Evolutionary conservation across 1,140 invertebrate species (phyloP), one percentile per base, ranked within the genome.

Genomic region (Drosophila mauritiana): DNA sequence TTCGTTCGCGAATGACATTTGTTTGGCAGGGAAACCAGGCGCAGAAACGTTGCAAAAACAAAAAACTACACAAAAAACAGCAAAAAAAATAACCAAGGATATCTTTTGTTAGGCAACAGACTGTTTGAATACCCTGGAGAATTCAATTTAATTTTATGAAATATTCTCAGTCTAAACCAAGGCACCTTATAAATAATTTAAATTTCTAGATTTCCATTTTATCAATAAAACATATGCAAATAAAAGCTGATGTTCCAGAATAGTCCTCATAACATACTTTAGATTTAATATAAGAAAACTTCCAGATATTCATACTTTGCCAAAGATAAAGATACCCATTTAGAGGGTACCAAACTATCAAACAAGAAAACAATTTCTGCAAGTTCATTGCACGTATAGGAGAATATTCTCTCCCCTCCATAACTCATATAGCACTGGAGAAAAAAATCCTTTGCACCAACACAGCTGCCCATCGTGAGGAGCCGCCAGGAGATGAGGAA

Each of bases 361-460:
- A 52, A 36, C 49, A 20, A 12, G 31, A 51, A 45, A 70, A 58
- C 57, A 56, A 53, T 78, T 78, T 83, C 64, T 67, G 80, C 80
- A 79, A 83, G 58, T 78, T 74, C 46, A 69, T 74, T 82, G 73
- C 79, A 63, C 75, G 69, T 55, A 13, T 37, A 51, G 31, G 6
- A 31, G 42, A 37, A 36, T 25, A 25, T 20, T 27, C 20, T 15
- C 27, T 40, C 63, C 59, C 45, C 56, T 61, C 31, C 45, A 63
- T 46, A 56, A n/a, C 43, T 56, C 45, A 22, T 36, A 31, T 11
- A 11, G 37, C 58, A 51, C 27, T 49, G 39, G 4, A 73, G 20
- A 22, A 62, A 48, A 42, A 79, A 78, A 79, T 84, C 80, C 67
- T 77, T 84, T 65, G 80, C 76, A 80, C 67, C 80, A 84, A 85